A percentile compares a stretch with the other conserved stretches of the same genome.
Evolutionary conservation across 2,113 vertebrate genomes (phyloP).

Genomic region (Parotia lawesii): DNA sequence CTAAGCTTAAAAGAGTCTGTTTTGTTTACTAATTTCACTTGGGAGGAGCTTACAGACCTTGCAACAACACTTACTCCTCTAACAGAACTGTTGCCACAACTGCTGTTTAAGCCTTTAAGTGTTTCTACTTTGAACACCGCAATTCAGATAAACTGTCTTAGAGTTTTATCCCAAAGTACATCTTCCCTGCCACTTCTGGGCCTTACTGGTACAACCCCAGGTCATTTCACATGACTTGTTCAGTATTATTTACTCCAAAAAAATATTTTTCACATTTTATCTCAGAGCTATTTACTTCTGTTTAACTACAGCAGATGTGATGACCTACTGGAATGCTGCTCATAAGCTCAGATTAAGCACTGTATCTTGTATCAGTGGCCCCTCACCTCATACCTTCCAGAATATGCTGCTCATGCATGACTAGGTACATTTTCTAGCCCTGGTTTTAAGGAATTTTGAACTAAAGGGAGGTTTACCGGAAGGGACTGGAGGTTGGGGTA

Average conservation of each 20-base stretch:
- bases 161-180: not conserved
- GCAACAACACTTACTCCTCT: not conserved
- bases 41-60: not conserved
- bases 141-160: not conserved
- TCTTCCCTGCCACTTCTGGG: not conserved
- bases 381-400: not conserved
- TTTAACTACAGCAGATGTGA: not conserved
- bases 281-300: not conserved
- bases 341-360: not conserved
- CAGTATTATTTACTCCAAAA: not conserved
- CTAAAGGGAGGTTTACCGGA: constrained; percentile 78
- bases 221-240: not conserved
- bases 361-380: not conserved
- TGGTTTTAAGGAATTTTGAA: constrained; percentile 24
- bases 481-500: constrained; percentile 95
- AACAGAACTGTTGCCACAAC: not conserved
- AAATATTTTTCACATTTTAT: not conserved
- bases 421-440: not conserved
- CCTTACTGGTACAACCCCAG: not conserved
- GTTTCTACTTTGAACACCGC: not conserved
- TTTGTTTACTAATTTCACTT: not conserved
- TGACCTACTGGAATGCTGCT: not conserved
- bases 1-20: not conserved
- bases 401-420: not conserved
- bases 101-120: not conserved